A percentile compares a stretch with the other conserved stretches of the same genome.
These are phyloP conservation scores for Phasia obesa DNA, from an alignment of 2,888 invertebrate species.

Conservation along the genomic window DNA sequence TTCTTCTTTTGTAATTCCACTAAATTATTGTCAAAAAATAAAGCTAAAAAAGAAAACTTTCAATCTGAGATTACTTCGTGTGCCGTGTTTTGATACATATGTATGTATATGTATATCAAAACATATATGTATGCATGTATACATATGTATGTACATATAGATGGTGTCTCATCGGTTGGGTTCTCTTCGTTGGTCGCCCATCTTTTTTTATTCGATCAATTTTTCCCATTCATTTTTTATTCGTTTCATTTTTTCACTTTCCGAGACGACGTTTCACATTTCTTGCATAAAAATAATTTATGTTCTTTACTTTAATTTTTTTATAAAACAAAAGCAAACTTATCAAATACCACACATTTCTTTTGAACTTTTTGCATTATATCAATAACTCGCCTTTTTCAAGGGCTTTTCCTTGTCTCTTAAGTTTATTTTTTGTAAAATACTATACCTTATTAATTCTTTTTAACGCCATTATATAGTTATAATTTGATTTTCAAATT, in stretches of 20 bases:
- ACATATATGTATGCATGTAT: constrained; percentile 16
- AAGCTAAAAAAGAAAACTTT: constrained; percentile 39
- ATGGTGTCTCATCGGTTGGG: constrained; percentile 69
- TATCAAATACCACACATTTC: constrained; percentile 70
- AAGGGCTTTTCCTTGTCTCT: constrained; percentile 66
- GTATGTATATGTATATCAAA: neutral
- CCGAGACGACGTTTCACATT: constrained; percentile 78
- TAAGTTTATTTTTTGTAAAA: constrained; percentile 69
- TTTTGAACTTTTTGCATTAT: constrained; percentile 69
- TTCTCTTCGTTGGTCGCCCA: constrained; percentile 72
- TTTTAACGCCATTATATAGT: constrained; percentile 94
- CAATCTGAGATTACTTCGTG: constrained; percentile 58
- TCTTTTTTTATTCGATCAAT: constrained; percentile 73
- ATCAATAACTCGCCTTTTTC: constrained; percentile 72
- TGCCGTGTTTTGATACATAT: constrained; percentile 40
- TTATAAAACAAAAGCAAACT: constrained; percentile 23
- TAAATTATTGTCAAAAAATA: constrained; percentile 46
- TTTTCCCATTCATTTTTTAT: constrained; percentile 75
- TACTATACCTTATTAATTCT: constrained; percentile 93
- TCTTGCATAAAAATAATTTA: constrained; percentile 77
- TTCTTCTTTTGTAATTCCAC: constrained; percentile 33
- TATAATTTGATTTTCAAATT: constrained; percentile 79
- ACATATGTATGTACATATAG: constrained; percentile 27
- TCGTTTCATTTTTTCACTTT: constrained; percentile 74
- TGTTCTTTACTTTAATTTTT: constrained; percentile 11